Base-by-base conservation (phyloP, 2,113 vertebrate species). In the Chauna torquata region DNA sequence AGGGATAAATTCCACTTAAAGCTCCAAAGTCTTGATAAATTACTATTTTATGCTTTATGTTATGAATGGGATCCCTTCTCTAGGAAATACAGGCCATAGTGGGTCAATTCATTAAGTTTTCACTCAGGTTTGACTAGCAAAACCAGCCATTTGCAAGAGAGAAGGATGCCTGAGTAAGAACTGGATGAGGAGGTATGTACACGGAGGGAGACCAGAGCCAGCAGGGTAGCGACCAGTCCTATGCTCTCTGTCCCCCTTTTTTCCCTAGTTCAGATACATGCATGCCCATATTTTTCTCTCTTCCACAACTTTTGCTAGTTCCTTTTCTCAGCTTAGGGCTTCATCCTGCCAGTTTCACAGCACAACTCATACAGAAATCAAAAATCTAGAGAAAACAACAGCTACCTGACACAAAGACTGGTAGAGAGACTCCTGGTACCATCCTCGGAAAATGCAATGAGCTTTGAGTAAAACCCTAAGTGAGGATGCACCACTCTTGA, bases 401-500 rank as follows among this genome's bases (percentile, higher is more conserved):
- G 59, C 30, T 7, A 8, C 30, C 16, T 57, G 45, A 55, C 16
- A 7, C 1, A 1, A 9, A 11, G 6, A 2, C 72, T 40, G 14
- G 30, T 54, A 12, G 86, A 23, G 28, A 30, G 34, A 7, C 52
- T 49, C 54, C 47, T 22, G 25, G 20, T 16, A 3, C 15, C 15
- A 6, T 11, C 6, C 47, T 24, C 16, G 11, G 30, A 18, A 40
- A 36, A 24, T 5, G n/a, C 27, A 4, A 8, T 0, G 24, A 68
- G 50, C 14, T 30, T 8, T 3, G 52, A 14, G 36, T 4, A 5
- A 27, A 78, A 27, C 34, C 52, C 38, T 2, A 2, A 7, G 22
- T 0, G 36, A 91, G 47, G 42, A 42, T 52, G 24, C 34, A 6
- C 3, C 0, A 0, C 6, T 55, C 22, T 12, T 3, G 15, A 14